A percentile compares a stretch with the other conserved stretches of the same genome.
These are phyloP conservation scores for Platanista minor DNA, from an alignment of 2,113 vertebrate species.

Conservation along the genomic window DNA sequence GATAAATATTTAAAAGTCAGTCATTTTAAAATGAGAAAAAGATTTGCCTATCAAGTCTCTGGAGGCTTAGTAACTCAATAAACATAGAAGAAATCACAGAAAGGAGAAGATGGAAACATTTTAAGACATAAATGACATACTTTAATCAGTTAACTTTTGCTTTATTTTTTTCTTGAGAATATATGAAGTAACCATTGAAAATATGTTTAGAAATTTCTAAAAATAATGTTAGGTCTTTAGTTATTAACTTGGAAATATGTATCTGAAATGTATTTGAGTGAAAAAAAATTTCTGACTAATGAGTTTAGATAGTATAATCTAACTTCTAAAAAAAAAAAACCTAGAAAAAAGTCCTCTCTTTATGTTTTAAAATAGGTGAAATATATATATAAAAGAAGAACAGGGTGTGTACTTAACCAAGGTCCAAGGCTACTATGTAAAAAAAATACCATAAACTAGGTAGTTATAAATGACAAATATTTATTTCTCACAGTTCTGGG, in stretches of 20 bases:
- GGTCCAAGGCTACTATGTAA: not conserved
- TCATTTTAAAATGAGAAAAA: not conserved
- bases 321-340: not conserved
- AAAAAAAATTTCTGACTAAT: not conserved
- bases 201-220: slow-evolving; percentile 13
- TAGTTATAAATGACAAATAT: not conserved
- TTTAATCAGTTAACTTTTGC: not conserved
- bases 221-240: not conserved
- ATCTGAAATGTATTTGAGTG: not conserved
- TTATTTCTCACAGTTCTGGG: not conserved
- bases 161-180: not conserved
- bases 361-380: not conserved
- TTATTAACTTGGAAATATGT: not conserved
- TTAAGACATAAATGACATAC: not conserved
- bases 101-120: not conserved
- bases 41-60: not conserved
- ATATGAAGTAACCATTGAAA: not conserved
- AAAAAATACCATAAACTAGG: not conserved
- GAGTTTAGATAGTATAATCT: not conserved
- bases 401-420: not conserved
- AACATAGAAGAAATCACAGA: not conserved
- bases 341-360: not conserved
- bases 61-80: not conserved
- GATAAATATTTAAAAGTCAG: not conserved
- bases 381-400: not conserved